These are phyloP conservation scores for Leistus spinibarbis DNA, from an alignment of 2,888 invertebrate genomes.

Conservation along the genomic window DNA sequence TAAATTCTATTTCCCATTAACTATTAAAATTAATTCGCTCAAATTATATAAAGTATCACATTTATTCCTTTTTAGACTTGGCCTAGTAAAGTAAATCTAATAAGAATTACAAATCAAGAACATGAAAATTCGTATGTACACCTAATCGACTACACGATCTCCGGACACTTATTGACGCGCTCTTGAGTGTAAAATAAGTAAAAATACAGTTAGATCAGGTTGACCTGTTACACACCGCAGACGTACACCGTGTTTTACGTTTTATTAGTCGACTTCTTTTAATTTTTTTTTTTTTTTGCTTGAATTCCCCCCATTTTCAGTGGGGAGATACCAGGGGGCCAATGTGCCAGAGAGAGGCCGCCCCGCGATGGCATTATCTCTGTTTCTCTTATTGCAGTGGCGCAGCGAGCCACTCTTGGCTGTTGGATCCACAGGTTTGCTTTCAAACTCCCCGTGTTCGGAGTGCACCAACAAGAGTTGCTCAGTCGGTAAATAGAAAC, in stretches of 20 bases:
- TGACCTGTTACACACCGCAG: constrained; percentile 5
- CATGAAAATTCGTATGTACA: too few relatives aligned
- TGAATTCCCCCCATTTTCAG: neutral
- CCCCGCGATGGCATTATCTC: constrained; percentile 4
- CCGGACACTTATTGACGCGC: neutral
- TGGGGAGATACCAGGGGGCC: neutral
- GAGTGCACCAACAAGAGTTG: neutral
- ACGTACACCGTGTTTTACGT: neutral
- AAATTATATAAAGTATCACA: too few relatives aligned
- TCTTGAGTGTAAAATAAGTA: neutral
- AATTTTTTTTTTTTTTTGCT: constrained; percentile 1
- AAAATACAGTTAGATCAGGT: neutral
- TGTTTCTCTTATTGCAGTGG: constrained; percentile 15
- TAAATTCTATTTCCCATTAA: too few relatives aligned
- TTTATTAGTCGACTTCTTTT: constrained; percentile 9
- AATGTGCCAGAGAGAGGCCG: neutral
- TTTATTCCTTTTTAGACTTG: too few relatives aligned
- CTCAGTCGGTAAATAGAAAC: constrained; percentile 37
- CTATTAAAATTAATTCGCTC: too few relatives aligned
- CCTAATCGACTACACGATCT: neutral
- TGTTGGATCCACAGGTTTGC: constrained; percentile 33
- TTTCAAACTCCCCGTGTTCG: constrained; percentile 9
- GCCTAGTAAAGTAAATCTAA: too few relatives aligned
- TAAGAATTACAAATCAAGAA: too few relatives aligned
- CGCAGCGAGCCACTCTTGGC: constrained; percentile 13